A percentile compares a stretch with the other conserved stretches of the same genome.
Conservation (phyloP, 1,140 invertebrate genomes). For the Ctenoplectra terminalis region DNA sequence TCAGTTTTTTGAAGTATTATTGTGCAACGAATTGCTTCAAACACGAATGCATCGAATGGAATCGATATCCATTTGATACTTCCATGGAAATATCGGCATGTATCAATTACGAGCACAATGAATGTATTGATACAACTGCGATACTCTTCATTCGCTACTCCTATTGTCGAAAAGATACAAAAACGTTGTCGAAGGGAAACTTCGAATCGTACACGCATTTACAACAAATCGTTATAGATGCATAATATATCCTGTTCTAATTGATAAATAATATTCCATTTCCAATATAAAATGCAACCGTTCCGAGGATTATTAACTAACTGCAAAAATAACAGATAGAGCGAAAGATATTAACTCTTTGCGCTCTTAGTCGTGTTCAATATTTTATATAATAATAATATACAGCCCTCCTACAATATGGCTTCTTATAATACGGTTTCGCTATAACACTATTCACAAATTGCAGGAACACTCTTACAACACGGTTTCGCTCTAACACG, state of each 20-base stretch:
- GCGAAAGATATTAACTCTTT: too few species aligned
- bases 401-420: too few species aligned
- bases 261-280: too few species aligned
- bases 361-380: too few species aligned
- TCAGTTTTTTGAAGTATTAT: neutral
- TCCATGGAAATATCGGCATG: neutral
- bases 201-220: neutral
- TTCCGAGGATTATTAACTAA: too few species aligned
- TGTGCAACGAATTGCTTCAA: neutral
- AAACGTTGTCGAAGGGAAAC: neutral
- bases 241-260: neutral
- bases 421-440: too few species aligned
- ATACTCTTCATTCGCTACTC: neutral
- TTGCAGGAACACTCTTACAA: too few species aligned
- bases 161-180: neutral
- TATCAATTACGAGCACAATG: conserved; percentile 3
- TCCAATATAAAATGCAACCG: too few species aligned
- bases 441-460: too few species aligned
- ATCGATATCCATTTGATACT: conserved; percentile 8
- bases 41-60: neutral
- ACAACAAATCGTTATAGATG: neutral
- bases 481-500: too few species aligned
- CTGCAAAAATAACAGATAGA: too few species aligned
- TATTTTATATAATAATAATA: too few species aligned
- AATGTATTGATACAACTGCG: neutral